A percentile compares a stretch with the other conserved stretches of the same genome.
Conservation (phyloP, 2,888 invertebrate genomes). For the Mythimna albipuncta region DNA sequence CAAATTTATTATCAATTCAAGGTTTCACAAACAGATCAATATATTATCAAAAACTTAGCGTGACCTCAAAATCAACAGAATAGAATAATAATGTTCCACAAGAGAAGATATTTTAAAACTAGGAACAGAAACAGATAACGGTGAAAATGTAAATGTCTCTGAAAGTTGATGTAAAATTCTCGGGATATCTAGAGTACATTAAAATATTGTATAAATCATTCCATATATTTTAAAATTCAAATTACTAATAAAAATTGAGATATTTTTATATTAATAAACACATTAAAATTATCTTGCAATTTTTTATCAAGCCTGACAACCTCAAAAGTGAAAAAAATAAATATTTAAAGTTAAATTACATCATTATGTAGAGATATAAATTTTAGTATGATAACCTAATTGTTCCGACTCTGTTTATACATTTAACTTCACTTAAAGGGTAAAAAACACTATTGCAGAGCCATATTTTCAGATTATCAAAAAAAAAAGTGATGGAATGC, state of each 20-base stretch:
- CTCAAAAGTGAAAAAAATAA: no score
- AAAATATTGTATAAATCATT: no score
- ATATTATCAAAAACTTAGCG: background rate
- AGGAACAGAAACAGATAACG: conserved; percentile 2
- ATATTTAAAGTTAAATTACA: no score
- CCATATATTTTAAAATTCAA: background rate
- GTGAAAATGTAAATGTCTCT: conserved; percentile 30
- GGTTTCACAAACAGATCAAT: background rate
- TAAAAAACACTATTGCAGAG: no score
- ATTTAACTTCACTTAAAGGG: no score
- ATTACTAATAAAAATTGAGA: background rate
- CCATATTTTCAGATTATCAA: no score
- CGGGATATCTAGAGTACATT: conserved; percentile 7
- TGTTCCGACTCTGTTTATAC: no score
- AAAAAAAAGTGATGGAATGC: no score
- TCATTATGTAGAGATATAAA: no score
- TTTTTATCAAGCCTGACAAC: no score
- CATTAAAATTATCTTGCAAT: no score
- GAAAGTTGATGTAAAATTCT: conserved; percentile 32
- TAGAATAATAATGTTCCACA: background rate
- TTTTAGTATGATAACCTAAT: no score
- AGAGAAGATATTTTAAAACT: background rate
- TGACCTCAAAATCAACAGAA: background rate
- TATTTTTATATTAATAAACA: background rate
- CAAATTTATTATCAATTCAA: background rate